phyloP scores from a whole-genome alignment of 2,888 invertebrate species.

The Mythimna albipuncta region DNA sequence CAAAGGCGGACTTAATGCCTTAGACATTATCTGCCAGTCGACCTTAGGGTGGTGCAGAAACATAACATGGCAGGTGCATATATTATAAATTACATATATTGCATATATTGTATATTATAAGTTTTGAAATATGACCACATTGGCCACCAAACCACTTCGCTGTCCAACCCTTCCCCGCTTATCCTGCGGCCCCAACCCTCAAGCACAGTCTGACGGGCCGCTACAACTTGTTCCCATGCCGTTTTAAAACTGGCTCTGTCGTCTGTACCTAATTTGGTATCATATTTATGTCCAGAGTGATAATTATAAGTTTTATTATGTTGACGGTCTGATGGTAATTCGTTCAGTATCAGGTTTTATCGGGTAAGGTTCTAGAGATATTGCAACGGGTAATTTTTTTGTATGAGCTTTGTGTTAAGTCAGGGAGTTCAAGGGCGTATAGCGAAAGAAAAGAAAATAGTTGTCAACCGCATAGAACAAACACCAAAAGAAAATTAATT shows the following conservation, averaged over 20 bases:
- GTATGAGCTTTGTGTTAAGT: background rate
- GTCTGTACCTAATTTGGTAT: constrained; percentile 62
- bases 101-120: no score
- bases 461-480: no score
- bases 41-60: no score
- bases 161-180: constrained; percentile 13
- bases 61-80: no score
- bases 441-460: no score
- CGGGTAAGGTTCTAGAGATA: background rate
- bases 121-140: no score
- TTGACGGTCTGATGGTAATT: constrained; percentile 30
- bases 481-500: no score
- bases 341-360: constrained; percentile 24
- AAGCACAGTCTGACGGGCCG: constrained; percentile 68
- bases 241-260: constrained; percentile 67
- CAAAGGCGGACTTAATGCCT: no score
- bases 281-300: constrained; percentile 58
- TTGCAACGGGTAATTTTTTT: constrained; percentile 2
- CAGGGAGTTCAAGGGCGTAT: background rate
- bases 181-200: constrained; percentile 63
- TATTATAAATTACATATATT: no score
- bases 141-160: no score
- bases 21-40: no score
- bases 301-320: constrained; percentile 62
- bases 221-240: constrained; percentile 76